phyloP scores from a whole-genome alignment of 2,797 vertebrate genomes.

The Artibeus lituratus region DNA sequence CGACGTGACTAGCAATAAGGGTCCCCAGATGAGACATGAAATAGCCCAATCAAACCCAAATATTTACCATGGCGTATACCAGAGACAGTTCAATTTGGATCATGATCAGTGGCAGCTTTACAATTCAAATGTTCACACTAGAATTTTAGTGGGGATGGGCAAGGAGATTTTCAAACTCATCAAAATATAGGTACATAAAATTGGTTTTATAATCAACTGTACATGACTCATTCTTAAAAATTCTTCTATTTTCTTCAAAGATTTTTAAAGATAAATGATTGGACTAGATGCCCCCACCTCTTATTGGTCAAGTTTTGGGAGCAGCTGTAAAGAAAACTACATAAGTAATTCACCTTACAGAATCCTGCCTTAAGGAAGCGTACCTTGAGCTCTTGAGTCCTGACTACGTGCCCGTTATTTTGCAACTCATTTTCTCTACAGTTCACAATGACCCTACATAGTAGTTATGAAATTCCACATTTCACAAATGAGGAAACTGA shows the following conservation, averaged over 20 bases:
- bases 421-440: not conserved
- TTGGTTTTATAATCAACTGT: not conserved
- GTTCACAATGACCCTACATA: not conserved
- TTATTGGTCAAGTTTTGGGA: not conserved
- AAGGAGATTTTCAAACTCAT: not conserved
- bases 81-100: not conserved
- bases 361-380: not conserved
- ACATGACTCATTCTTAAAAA: not conserved
- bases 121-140: not conserved
- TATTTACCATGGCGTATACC: not conserved
- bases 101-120: not conserved
- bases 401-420: not conserved
- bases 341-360: not conserved
- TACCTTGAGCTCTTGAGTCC: not conserved
- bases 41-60: not conserved
- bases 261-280: not conserved
- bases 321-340: not conserved
- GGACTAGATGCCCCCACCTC: not conserved
- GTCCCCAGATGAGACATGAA: not conserved
- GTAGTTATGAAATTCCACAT: not conserved
- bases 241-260: not conserved
- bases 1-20: not conserved
- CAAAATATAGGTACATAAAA: not conserved
- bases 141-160: not conserved
- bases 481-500: not conserved